These are phyloP conservation scores for Geopemphigus sp. DNA, from an alignment of 1,140 invertebrate genomes.

Conservation along the genomic window DNA sequence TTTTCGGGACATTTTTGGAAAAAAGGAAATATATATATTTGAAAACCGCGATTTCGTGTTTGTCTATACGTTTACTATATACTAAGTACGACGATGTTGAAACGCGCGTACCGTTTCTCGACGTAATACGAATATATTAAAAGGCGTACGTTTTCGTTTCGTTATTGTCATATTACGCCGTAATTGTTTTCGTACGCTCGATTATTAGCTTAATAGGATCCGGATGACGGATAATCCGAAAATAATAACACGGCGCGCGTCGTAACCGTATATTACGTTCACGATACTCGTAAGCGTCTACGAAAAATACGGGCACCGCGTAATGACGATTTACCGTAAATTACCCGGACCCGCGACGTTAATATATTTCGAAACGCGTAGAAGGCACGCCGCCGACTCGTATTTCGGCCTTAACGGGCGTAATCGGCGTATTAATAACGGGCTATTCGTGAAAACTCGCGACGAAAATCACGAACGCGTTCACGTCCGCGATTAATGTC, in stretches of 20 bases:
- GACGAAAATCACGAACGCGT: no score
- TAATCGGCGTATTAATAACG: background rate
- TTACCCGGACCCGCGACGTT: no score
- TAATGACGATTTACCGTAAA: background rate
- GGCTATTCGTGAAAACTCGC: no score
- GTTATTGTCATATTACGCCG: background rate
- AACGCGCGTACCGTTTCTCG: background rate
- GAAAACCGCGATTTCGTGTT: background rate
- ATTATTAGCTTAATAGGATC: background rate
- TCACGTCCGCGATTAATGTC: no score
- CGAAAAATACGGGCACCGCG: no score
- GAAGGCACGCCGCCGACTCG: no score
- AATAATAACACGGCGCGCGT: conserved; percentile 22
- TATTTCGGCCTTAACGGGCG: background rate
- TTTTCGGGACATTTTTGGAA: no score
- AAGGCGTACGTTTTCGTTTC: background rate
- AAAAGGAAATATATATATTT: no score
- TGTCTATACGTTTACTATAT: background rate
- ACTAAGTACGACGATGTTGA: background rate
- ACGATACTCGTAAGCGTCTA: no score
- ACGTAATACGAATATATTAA: background rate
- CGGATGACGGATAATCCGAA: conserved; percentile 21
- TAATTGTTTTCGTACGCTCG: background rate
- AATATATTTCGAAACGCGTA: no score
- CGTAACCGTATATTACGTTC: background rate